Evolutionary conservation across 1,140 invertebrate genomes (phyloP), one percentile per base, ranked within the genome.

Genomic region (Musca domestica): DNA sequence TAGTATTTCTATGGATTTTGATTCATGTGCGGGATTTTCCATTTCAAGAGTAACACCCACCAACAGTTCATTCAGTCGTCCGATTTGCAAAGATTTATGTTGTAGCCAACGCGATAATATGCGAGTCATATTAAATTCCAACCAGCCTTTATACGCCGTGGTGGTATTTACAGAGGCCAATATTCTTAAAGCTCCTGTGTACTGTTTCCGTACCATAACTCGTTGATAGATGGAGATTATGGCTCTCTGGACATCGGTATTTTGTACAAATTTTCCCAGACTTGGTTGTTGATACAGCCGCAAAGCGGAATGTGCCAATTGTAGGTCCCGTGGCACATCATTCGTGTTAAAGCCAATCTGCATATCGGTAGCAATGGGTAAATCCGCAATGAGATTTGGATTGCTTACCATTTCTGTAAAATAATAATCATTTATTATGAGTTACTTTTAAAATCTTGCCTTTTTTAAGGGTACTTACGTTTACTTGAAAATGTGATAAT

Each of bases 111-210:
- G 23, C 10, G 47, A 52, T 25, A 81, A 30, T 12, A 74, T 70
- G 17, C 68, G 68, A 3, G 76, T 81, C 48, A 79, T 64, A 72
- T 81, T 76, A 14, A 79, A 73, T 52, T 81, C 78, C 63, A 81
- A 52, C 78, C 78, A 81, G 25, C 78, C 78, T 41, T 70, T 75
- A 23, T 70, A 73, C 1, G 48, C 48, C 9, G 49, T 67, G 5
- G 76, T 80, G 4, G 73, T 75, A 51, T 78, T 81, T 19, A 77
- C 63, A 0, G 75, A 74, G 4, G 71, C 69, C 22, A 79, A 23
- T 7, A 79, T 75, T 51, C 71, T 64, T 15, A 65, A 41, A 2
- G 30, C 47, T 12, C 22, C 52, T 19, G 52, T 25, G 17, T 46
- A 14, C 5, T 51, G 20, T 64, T 58, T 48, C 6, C 47, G 22